These are phyloP conservation scores for Chiloscyllium punctatum DNA, from an alignment of 2,797 vertebrate genomes.

Conservation along the genomic window DNA sequence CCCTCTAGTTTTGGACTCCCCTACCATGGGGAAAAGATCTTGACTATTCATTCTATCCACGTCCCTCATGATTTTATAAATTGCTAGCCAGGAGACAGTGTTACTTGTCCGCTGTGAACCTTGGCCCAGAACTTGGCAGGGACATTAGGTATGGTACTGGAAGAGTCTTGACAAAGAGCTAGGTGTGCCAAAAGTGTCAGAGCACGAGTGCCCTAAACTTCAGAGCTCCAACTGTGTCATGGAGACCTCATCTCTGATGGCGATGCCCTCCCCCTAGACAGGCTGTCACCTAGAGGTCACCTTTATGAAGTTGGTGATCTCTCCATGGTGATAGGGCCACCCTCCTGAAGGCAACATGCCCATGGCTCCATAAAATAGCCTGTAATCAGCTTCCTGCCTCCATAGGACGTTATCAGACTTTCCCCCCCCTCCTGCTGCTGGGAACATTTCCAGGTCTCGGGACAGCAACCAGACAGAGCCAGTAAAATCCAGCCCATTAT, in stretches of 20 bases:
- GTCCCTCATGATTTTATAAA: no score
- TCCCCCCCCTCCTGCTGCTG: neutral
- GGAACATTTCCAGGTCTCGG: neutral
- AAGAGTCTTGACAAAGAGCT: neutral
- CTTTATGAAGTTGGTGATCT: neutral
- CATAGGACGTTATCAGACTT: no score
- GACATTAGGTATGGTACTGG: neutral
- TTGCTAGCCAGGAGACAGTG: neutral
- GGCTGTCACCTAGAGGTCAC: no score
- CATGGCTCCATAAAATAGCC: neutral
- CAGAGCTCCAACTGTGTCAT: no score
- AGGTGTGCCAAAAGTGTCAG: neutral
- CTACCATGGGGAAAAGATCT: no score
- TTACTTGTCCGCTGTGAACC: neutral
- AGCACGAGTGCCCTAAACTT: neutral
- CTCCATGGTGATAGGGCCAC: neutral
- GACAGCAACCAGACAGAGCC: no score
- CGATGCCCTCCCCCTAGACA: no score
- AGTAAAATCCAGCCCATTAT: neutral
- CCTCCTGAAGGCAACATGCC: neutral
- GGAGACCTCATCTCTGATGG: no score
- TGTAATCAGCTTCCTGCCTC: neutral
- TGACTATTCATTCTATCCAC: no score
- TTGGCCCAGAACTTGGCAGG: neutral
- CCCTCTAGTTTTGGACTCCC: no score